Evolutionary conservation across 2,888 invertebrate genomes (phyloP).

Genomic region (Sipha maydis): DNA sequence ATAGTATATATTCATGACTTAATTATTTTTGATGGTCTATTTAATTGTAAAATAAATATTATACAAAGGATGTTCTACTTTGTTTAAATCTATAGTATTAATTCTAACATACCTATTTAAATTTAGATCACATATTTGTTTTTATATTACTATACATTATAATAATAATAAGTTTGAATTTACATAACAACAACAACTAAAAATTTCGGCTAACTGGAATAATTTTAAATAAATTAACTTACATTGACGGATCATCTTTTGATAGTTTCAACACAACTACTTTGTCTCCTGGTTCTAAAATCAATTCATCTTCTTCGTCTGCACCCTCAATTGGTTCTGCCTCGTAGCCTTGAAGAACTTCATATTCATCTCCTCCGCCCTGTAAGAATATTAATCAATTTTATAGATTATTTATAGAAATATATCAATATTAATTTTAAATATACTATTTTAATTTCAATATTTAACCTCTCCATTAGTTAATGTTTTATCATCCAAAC

Average conservation of each 20-base stretch:
- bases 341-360: conserved; percentile 63
- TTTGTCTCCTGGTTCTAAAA: conserved; percentile 62
- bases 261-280: conserved; percentile 66
- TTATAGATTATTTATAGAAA: not conserved
- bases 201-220: not conserved
- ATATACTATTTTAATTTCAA: conserved; percentile 29
- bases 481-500: conserved; percentile 61
- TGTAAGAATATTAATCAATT: conserved; percentile 29
- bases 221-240: conserved; percentile 52
- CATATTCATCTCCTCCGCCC: conserved; percentile 63
- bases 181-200: not conserved
- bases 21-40: too few relatives aligned
- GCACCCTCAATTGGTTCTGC: conserved; percentile 58
- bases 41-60: not conserved
- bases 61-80: not conserved
- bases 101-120: not conserved
- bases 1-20: not conserved
- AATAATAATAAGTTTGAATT: not conserved
- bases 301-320: conserved; percentile 62
- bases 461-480: conserved; percentile 56
- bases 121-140: conserved; percentile 5
- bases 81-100: not conserved
- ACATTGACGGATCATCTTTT: conserved; percentile 63
- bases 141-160: not conserved
- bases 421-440: not conserved